These are phyloP conservation scores for Spinus olivaceus DNA, from an alignment of 2,797 vertebrate species.

Conservation along the genomic window DNA sequence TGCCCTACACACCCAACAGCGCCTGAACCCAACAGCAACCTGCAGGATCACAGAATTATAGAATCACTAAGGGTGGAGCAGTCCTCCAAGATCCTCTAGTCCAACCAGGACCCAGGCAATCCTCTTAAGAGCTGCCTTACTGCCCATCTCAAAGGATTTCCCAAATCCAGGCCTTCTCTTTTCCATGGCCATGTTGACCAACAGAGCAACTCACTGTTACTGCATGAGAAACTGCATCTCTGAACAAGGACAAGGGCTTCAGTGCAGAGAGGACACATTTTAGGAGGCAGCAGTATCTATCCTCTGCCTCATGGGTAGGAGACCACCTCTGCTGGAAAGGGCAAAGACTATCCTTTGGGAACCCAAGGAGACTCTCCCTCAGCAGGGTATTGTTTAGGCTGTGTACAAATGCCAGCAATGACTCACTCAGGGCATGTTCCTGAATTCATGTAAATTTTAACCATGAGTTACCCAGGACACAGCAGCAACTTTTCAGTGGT, in stretches of 20 bases:
- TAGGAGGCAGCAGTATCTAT: neutral
- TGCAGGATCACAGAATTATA: neutral
- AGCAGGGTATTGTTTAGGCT: neutral
- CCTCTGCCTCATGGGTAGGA: neutral
- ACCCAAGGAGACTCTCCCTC: neutral
- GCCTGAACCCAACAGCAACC: neutral
- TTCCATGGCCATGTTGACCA: neutral
- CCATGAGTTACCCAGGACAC: neutral
- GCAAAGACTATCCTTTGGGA: neutral
- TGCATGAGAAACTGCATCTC: neutral
- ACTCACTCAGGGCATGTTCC: neutral
- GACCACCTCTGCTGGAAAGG: neutral
- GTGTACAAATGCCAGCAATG: neutral
- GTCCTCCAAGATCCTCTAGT: neutral
- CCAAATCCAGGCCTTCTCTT: neutral
- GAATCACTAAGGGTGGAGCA: neutral
- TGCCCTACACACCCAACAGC: neutral
- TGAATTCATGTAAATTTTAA: neutral
- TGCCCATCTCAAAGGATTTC: neutral
- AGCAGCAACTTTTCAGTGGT: neutral
- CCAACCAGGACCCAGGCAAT: neutral
- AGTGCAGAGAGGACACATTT: neutral
- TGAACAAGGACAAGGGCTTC: neutral
- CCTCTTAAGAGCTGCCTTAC: neutral
- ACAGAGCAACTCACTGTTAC: neutral